Evolutionary conservation across 1,140 invertebrate genomes (phyloP).

Genomic region (Drosophila nebulosa): DNA sequence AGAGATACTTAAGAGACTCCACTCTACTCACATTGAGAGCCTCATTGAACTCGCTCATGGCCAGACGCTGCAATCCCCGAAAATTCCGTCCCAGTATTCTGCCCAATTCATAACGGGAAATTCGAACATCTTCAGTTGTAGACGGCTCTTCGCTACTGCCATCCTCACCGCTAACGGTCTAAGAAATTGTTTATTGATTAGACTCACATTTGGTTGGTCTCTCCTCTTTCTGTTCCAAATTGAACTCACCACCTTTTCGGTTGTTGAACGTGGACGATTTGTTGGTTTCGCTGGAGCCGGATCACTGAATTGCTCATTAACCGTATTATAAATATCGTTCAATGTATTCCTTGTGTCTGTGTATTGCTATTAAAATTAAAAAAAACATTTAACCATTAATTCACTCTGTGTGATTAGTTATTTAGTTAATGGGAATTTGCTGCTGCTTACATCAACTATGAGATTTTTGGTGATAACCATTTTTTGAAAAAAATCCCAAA

Average conservation of each 20-base stretch:
- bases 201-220: neutral
- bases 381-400: neutral
- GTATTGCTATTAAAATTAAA: slow-evolving; percentile 60
- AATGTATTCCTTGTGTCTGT: slow-evolving; percentile 69
- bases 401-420: too few species aligned
- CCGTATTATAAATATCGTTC: slow-evolving; percentile 63
- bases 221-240: too few species aligned
- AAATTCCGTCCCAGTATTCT: slow-evolving; percentile 75
- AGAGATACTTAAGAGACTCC: neutral
- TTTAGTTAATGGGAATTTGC: too few species aligned
- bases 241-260: slow-evolving; percentile 50
- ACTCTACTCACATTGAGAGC: slow-evolving; percentile 60
- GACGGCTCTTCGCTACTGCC: slow-evolving; percentile 33
- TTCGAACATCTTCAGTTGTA: slow-evolving; percentile 64
- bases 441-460: slow-evolving; percentile 72
- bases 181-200: neutral
- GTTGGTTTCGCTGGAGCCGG: slow-evolving; percentile 62
- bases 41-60: slow-evolving; percentile 65
- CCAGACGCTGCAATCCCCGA: slow-evolving; percentile 68
- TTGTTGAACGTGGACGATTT: slow-evolving; percentile 43
- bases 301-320: slow-evolving; percentile 76
- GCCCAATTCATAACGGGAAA: slow-evolving; percentile 79
- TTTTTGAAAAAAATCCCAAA: slow-evolving; percentile 78
- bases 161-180: slow-evolving; percentile 38
- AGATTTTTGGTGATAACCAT: slow-evolving; percentile 72